Conservation (phyloP, 2,797 vertebrate genomes). For the Silurus lanzhouensis region DNA sequence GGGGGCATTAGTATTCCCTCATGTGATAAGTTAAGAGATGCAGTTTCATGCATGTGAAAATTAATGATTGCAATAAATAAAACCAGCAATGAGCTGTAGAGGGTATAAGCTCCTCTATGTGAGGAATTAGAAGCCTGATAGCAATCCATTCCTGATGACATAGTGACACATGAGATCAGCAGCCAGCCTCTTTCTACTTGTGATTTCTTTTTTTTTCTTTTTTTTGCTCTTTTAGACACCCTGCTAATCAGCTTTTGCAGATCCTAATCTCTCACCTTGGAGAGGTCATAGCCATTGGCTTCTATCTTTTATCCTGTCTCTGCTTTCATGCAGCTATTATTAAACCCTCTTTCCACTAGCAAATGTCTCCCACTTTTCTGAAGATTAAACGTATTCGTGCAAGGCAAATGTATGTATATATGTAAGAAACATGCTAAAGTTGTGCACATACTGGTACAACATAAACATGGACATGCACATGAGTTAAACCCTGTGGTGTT, state of each 20-base stretch:
- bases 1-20: conserved; percentile 18
- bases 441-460: conserved; percentile 7
- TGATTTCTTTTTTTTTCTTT: conserved; percentile 14
- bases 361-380: background rate
- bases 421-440: conserved; percentile 13
- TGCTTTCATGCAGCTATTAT: conserved; percentile 31
- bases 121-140: conserved; percentile 19
- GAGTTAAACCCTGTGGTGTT: conserved; percentile 8
- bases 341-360: conserved; percentile 4
- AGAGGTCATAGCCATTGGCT: conserved; percentile 35
- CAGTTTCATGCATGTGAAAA: conserved; percentile 8
- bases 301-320: conserved; percentile 25
- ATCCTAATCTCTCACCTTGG: conserved; percentile 42
- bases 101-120: background rate
- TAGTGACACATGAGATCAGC: conserved; percentile 27
- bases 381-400: conserved; percentile 2
- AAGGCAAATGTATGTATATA: background rate
- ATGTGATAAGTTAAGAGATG: conserved; percentile 15
- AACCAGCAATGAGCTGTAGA: background rate
- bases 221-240: conserved; percentile 30
- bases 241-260: conserved; percentile 34
- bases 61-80: conserved; percentile 16
- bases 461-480: conserved; percentile 43
- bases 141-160: conserved; percentile 14
- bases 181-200: conserved; percentile 1